A percentile compares a stretch with the other conserved stretches of the same genome.
These are phyloP conservation scores for Columba guinea DNA, from an alignment of 2,797 vertebrate genomes.

Conservation along the genomic window DNA sequence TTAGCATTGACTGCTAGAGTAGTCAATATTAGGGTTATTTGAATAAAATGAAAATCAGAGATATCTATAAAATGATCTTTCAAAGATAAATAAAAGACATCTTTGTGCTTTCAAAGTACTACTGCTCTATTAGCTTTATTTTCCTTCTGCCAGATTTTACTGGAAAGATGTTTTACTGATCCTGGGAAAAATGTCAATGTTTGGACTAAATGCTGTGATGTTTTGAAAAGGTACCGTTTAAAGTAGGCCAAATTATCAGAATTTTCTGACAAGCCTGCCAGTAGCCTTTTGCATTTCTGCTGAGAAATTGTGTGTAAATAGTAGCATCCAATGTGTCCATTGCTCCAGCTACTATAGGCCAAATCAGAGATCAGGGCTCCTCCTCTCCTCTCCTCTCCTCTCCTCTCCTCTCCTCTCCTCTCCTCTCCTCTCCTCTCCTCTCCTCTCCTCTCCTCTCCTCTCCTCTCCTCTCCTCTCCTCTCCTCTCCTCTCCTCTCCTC, in stretches of 20 bases:
- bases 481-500: background rate
- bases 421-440: too few species aligned
- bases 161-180: conserved; percentile 63
- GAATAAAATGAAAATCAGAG: conserved; percentile 30
- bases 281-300: conserved; percentile 8
- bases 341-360: background rate
- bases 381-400: too few species aligned
- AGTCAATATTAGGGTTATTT: background rate
- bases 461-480: background rate
- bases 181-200: conserved; percentile 57
- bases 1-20: background rate
- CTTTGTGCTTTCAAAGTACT: conserved; percentile 36
- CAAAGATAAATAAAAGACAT: conserved; percentile 21
- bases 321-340: background rate
- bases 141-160: conserved; percentile 53
- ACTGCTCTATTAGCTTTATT: conserved; percentile 31
- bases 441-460: too few species aligned
- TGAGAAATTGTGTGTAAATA: background rate
- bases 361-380: background rate
- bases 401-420: too few species aligned
- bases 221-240: conserved; percentile 33
- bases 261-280: conserved; percentile 45
- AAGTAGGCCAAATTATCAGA: conserved; percentile 42
- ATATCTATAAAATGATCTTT: conserved; percentile 3
- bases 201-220: conserved; percentile 31